phyloP scores from a whole-genome alignment of 2,888 invertebrate genomes.

The Plagodis pulveraria region DNA sequence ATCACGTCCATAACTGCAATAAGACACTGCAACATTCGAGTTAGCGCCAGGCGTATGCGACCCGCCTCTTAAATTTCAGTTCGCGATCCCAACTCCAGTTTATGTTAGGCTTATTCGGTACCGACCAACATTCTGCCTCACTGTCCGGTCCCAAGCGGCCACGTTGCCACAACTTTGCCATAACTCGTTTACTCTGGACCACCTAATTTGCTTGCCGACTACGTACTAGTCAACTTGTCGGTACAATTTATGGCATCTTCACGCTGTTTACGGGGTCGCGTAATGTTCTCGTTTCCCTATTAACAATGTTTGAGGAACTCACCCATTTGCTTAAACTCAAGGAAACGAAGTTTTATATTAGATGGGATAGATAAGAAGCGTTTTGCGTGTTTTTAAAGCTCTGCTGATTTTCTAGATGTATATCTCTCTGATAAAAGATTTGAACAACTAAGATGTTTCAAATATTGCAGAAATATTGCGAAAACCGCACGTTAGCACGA shows the following conservation, averaged over 20 bases:
- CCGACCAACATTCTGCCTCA: slow-evolving; percentile 44
- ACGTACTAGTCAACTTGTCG: slow-evolving; percentile 66
- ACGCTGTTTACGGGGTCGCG: slow-evolving; percentile 45
- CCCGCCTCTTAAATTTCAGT: slow-evolving; percentile 17
- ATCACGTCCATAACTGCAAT: slow-evolving; percentile 1
- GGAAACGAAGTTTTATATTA: slow-evolving; percentile 32
- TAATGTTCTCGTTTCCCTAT: slow-evolving; percentile 37
- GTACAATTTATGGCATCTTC: slow-evolving; percentile 65
- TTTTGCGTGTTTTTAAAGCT: slow-evolving; percentile 19
- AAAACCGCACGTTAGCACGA: slow-evolving; percentile 42
- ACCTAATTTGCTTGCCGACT: slow-evolving; percentile 73
- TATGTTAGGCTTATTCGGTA: slow-evolving; percentile 39
- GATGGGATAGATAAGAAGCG: slow-evolving; percentile 29
- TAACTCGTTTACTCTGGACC: slow-evolving; percentile 76
- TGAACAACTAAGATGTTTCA: slow-evolving; percentile 26
- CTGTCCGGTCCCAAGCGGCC: slow-evolving; percentile 58
- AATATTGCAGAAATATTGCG: slow-evolving; percentile 33
- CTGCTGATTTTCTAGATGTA: slow-evolving; percentile 12
- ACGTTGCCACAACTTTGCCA: slow-evolving; percentile 62
- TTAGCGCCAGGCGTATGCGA: slow-evolving; percentile 14
- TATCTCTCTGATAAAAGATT: slow-evolving; percentile 20
- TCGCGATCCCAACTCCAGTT: slow-evolving; percentile 38
- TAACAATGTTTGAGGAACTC: slow-evolving; percentile 38
- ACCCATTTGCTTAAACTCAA: slow-evolving; percentile 34
- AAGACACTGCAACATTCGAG: slow-evolving; percentile 1